phyloP scores from a whole-genome alignment of 2,797 vertebrate genomes.

The Chrosomus eos region DNA sequence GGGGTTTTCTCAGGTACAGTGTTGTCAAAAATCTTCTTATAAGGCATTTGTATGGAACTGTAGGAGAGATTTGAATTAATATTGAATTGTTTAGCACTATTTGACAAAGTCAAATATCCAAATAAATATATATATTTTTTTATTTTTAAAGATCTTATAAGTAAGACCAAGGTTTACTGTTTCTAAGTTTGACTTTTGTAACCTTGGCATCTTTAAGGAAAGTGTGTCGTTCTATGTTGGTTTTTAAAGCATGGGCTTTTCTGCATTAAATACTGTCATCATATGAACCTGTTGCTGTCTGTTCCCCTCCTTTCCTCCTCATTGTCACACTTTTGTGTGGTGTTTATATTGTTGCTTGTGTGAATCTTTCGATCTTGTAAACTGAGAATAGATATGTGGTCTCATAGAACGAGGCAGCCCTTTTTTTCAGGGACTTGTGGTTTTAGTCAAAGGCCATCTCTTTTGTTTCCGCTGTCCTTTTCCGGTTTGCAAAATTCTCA shows the following conservation, averaged over 20 bases:
- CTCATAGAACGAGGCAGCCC: slow-evolving; percentile 31
- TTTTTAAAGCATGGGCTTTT: slow-evolving; percentile 75
- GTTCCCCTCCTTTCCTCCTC: slow-evolving; percentile 24
- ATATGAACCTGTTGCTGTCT: slow-evolving; percentile 15
- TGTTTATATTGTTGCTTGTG: slow-evolving; percentile 34
- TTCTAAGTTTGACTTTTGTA: slow-evolving; percentile 22
- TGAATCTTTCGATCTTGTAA: slow-evolving; percentile 16
- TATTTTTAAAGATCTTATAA: slow-evolving; percentile 31
- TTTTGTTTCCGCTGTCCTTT: slow-evolving; percentile 39
- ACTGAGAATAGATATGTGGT: slow-evolving; percentile 19
- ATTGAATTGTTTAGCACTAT: slow-evolving; percentile 29
- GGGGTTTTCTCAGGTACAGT: slow-evolving; percentile 67
- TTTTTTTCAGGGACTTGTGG: slow-evolving; percentile 43
- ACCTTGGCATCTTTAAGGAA: slow-evolving; percentile 51
- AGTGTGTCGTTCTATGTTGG: slow-evolving; percentile 74
- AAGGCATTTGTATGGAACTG: slow-evolving; percentile 56
- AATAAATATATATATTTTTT: slow-evolving; percentile 29
- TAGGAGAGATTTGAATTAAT: slow-evolving; percentile 39
- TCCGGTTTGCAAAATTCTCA: slow-evolving; percentile 10
- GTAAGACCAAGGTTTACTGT: slow-evolving; percentile 38
- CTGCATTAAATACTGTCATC: slow-evolving; percentile 70
- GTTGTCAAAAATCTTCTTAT: slow-evolving; percentile 59
- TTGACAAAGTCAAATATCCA: slow-evolving; percentile 23
- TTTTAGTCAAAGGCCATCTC: slow-evolving; percentile 37
- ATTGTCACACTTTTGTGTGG: slow-evolving; percentile 33